phyloP scores from a whole-genome alignment of 2,797 vertebrate genomes.

The Trichosurus vulpecula region DNA sequence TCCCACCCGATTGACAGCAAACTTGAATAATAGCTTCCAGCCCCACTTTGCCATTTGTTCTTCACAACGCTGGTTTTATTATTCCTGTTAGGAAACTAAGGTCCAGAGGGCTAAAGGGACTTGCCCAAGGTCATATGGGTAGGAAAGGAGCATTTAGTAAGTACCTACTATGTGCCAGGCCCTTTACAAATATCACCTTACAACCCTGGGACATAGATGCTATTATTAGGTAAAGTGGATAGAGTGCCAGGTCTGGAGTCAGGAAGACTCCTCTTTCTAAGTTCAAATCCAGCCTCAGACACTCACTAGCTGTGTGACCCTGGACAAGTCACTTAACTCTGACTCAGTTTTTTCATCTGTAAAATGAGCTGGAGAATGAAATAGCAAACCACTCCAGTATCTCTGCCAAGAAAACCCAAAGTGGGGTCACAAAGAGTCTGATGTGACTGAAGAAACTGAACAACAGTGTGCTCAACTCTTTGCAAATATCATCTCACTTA shows the following conservation, averaged over 20 bases:
- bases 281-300: not conserved
- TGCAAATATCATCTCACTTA: too few relatives aligned
- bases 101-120: not conserved
- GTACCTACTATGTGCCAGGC: not conserved
- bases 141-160: not conserved
- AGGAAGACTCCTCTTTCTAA: not conserved
- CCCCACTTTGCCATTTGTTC: not conserved
- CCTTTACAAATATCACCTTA: not conserved
- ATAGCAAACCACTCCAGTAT: too few relatives aligned
- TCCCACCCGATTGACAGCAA: conserved; percentile 7
- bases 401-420: too few relatives aligned
- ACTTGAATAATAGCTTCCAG: not conserved
- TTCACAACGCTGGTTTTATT: not conserved
- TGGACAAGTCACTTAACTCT: not conserved
- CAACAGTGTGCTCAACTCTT: too few relatives aligned
- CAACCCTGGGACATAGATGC: not conserved
- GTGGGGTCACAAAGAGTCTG: too few relatives aligned
- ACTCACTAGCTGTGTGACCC: not conserved
- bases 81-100: not conserved
- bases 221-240: not conserved
- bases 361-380: too few relatives aligned
- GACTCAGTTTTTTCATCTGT: not conserved
- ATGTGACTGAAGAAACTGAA: too few relatives aligned
- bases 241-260: not conserved
- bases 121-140: not conserved